A percentile compares a stretch with the other conserved stretches of the same genome.
Conservation (phyloP, 2,797 vertebrate species). For the Corythornis leucogaster region DNA sequence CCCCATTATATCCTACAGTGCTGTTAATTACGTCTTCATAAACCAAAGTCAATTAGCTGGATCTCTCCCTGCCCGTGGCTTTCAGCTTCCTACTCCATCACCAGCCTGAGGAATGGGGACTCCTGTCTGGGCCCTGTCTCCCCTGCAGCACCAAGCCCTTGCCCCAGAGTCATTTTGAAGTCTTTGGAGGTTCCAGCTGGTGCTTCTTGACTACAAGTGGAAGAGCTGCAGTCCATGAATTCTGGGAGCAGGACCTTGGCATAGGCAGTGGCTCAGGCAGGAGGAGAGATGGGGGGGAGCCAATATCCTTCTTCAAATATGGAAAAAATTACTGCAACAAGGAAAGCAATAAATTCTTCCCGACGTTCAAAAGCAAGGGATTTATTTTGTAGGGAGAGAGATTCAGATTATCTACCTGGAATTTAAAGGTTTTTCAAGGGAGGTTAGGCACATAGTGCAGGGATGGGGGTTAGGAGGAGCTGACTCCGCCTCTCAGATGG, state of each 20-base stretch:
- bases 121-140: neutral
- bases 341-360: neutral
- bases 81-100: neutral
- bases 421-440: neutral
- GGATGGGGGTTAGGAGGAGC: neutral
- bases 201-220: neutral
- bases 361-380: neutral
- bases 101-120: neutral
- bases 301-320: neutral
- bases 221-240: neutral
- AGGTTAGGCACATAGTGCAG: neutral
- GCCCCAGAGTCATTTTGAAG: neutral
- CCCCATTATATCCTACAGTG: neutral
- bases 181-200: fast-evolving
- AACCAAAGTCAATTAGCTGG: slow-evolving; percentile 34
- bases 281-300: neutral
- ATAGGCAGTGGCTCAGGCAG: neutral
- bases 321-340: neutral
- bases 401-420: slow-evolving; percentile 20
- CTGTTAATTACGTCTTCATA: slow-evolving; percentile 15
- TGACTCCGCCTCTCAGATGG: neutral
- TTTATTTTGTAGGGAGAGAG: slow-evolving; percentile 20
- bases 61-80: neutral
- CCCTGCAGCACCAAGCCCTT: fast-evolving
- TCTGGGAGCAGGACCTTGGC: fast-evolving